phyloP scores from a whole-genome alignment of 2,888 invertebrate genomes.

The Ormyrus nitidulus region DNA sequence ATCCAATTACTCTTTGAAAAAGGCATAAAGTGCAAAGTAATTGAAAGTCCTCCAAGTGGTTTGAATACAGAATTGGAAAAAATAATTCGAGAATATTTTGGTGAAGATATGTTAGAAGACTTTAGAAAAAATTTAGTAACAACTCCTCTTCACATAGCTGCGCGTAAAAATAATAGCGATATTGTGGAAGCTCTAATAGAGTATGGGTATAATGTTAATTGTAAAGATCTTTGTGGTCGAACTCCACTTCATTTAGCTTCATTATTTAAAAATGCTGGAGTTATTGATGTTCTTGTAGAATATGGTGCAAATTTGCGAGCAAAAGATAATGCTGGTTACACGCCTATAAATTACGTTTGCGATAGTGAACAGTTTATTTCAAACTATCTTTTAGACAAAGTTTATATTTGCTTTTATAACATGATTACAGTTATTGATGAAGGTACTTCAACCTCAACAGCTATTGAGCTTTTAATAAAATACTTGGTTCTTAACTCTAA shows the following conservation, averaged over 20 bases:
- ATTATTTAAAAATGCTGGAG: constrained; percentile 14
- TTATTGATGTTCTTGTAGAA: constrained; percentile 34
- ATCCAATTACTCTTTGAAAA: constrained; percentile 32
- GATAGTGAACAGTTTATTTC: constrained; percentile 1
- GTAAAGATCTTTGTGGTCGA: constrained; percentile 36
- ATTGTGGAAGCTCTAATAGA: constrained; percentile 38
- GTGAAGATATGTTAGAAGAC: constrained; percentile 26
- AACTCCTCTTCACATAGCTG: constrained; percentile 44
- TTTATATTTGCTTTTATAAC: constrained; percentile 16
- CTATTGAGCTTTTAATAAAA: constrained; percentile 11
- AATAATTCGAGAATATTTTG: constrained; percentile 5
- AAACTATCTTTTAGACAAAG: constrained; percentile 7
- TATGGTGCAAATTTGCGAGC: constrained; percentile 20
- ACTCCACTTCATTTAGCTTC: constrained; percentile 45
- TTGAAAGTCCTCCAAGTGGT: neutral
- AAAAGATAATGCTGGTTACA: constrained; percentile 16
- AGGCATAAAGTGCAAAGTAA: neutral
- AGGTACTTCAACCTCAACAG: too few relatives aligned
- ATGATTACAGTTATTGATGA: neutral
- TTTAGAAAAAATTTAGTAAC: constrained; percentile 34
- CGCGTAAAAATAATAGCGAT: constrained; percentile 35
- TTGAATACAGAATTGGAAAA: neutral
- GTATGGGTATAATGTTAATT: constrained; percentile 24
- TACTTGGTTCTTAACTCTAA: neutral
- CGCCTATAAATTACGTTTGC: constrained; percentile 28